Base-by-base conservation (phyloP, 1,140 invertebrate genomes). In the Scaptomyza pallida region DNA sequence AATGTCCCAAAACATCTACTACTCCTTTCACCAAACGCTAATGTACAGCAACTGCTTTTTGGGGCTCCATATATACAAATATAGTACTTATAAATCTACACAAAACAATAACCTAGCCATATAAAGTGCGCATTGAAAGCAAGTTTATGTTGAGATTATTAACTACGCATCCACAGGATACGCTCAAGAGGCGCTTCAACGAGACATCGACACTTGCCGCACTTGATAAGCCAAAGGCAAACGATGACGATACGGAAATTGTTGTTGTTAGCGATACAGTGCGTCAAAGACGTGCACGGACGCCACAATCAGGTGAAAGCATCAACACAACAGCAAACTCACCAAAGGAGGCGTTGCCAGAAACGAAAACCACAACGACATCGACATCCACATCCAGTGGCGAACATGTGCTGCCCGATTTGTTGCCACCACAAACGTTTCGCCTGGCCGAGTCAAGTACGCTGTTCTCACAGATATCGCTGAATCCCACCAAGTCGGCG, bases 391-490 rank as follows among this genome's bases (percentile, higher is more conserved):
- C 23, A 13, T 5, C 45, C 5, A 44, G 13, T 48, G 74, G 52
- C 1, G 80, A 74, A 15, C 56, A 54, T 1, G 78, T 88, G 10
- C 23, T 91, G 60, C 91, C 91, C 13, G 91, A 91, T 77, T 64
- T 91, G 16, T 59, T 91, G 71, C 90, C 90, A 19, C 81, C 90
- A 8, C 93, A 93, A 72, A 94, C 93, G 12, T 93, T 93, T 72
- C 93, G 93, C 63, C 89, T 95, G 30, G 92, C 95, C 9, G 93
- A 95, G 83, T 94, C 95, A 60, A 95, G 95, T 85, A 93, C 93
- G 40, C 91, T 95, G 2, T 95, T 95, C 79, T 95, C 94, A 1
- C 93, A 95, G 91, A 95, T 95, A 72, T 95, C 94, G 0, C 44
- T 81, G 5, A 73, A 85, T 55, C 75, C 75, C 1, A 30, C 21